Conservation (phyloP, 2,888 invertebrate species). For the Microctonus aethiopoides region DNA sequence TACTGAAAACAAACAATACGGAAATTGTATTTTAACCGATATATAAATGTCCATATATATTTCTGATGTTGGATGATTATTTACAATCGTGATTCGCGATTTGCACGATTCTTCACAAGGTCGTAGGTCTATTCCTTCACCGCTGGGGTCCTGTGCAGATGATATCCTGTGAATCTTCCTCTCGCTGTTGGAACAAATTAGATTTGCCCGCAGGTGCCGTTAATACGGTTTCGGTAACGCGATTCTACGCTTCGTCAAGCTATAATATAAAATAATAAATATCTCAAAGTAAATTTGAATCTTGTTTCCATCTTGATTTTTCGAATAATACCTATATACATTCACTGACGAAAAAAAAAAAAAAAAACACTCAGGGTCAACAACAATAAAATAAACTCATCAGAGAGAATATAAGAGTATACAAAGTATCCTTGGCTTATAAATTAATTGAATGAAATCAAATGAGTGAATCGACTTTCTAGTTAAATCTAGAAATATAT, state of each 20-base stretch:
- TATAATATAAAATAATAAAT: background rate
- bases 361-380: slow-evolving; percentile 45
- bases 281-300: background rate
- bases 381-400: slow-evolving; percentile 33
- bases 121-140: slow-evolving; percentile 29
- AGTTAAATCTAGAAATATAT: background rate
- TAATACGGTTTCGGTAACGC: slow-evolving; percentile 47
- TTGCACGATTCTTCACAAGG: slow-evolving; percentile 31
- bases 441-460: background rate
- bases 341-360: no score
- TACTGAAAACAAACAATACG: background rate
- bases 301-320: no score
- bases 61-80: slow-evolving; percentile 16
- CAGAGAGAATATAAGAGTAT: background rate
- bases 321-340: no score
- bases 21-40: background rate
- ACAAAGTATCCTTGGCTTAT: background rate
- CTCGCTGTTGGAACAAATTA: slow-evolving; percentile 40
- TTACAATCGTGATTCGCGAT: slow-evolving; percentile 28
- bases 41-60: slow-evolving; percentile 23
- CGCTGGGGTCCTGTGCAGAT: background rate
- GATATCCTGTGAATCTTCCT: slow-evolving; percentile 28
- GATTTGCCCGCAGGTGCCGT: slow-evolving; percentile 46
- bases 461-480: background rate
- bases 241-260: slow-evolving; percentile 42